A percentile compares a stretch with the other conserved stretches of the same genome.
Evolutionary conservation across 2,113 vertebrate genomes (phyloP).

Genomic region (Anseranas semipalmata): DNA sequence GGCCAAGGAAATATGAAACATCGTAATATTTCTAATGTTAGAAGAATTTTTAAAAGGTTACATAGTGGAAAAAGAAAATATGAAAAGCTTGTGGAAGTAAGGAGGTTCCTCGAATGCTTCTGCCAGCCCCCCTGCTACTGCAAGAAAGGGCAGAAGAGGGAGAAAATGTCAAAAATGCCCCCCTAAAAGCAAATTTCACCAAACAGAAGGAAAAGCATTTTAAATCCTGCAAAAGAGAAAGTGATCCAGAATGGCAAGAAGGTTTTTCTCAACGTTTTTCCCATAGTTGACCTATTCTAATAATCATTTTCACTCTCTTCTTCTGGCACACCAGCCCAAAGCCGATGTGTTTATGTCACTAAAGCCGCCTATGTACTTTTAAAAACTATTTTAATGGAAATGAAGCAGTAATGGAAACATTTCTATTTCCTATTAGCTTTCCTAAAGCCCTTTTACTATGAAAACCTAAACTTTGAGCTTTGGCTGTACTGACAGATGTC

Average conservation of each 20-base stretch:
- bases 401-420: conserved; percentile 14
- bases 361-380: not conserved
- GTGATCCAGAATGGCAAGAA: not conserved
- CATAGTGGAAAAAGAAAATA: conserved; percentile 50
- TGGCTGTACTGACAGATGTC: rapidly evolving
- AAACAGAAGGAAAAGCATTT: conserved; percentile 47
- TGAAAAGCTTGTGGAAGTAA: conserved; percentile 16
- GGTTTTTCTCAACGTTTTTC: not conserved
- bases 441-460: not conserved
- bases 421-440: not conserved
- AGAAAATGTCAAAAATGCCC: not conserved
- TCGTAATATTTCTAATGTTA: not conserved
- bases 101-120: conserved; percentile 42
- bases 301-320: not conserved
- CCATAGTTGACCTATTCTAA: not conserved
- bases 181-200: not conserved
- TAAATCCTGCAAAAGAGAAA: not conserved
- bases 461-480: not conserved
- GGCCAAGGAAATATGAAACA: conserved; percentile 63
- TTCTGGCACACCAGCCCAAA: not conserved
- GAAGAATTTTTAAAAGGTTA: conserved; percentile 57
- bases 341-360: not conserved
- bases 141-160: not conserved
- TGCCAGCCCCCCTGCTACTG: conserved; percentile 22
- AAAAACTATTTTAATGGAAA: not conserved